These are phyloP conservation scores for Carassius carassius DNA, from an alignment of 2,113 vertebrate genomes.

Conservation along the genomic window DNA sequence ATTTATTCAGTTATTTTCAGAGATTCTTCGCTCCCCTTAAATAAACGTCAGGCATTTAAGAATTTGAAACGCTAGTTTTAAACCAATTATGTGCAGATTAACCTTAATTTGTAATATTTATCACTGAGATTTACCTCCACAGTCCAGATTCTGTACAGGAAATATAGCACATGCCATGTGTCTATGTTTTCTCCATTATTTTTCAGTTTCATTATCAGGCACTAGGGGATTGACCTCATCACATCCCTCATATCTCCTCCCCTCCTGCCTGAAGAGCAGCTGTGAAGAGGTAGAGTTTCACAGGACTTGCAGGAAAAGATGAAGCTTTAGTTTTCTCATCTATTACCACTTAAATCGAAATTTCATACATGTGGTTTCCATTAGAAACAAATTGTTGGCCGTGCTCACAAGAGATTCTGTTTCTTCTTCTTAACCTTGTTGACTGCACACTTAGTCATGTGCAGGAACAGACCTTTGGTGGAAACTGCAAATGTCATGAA, in stretches of 20 bases:
- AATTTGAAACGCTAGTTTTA: too few relatives aligned
- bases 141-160: not conserved
- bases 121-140: not conserved
- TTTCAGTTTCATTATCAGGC: slow-evolving; percentile 14
- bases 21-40: too few relatives aligned
- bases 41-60: too few relatives aligned
- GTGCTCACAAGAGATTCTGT: slow-evolving; percentile 38
- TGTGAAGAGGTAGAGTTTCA: slow-evolving; percentile 37
- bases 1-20: too few relatives aligned
- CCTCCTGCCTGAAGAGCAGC: slow-evolving; percentile 4
- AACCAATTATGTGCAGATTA: too few relatives aligned
- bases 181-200: not conserved
- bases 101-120: not conserved
- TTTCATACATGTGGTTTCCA: slow-evolving; percentile 55
- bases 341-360: slow-evolving; percentile 58
- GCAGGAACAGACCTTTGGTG: not conserved
- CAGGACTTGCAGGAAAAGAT: slow-evolving; percentile 30
- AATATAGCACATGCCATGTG: not conserved
- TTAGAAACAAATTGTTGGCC: slow-evolving; percentile 45
- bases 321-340: slow-evolving; percentile 50
- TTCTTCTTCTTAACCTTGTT: slow-evolving; percentile 42
- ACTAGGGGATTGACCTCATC: slow-evolving; percentile 17
- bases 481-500: slow-evolving; percentile 25
- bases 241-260: slow-evolving; percentile 4
- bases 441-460: slow-evolving; percentile 31